phyloP scores from a whole-genome alignment of 2,113 vertebrate species.

The Egretta garzetta region DNA sequence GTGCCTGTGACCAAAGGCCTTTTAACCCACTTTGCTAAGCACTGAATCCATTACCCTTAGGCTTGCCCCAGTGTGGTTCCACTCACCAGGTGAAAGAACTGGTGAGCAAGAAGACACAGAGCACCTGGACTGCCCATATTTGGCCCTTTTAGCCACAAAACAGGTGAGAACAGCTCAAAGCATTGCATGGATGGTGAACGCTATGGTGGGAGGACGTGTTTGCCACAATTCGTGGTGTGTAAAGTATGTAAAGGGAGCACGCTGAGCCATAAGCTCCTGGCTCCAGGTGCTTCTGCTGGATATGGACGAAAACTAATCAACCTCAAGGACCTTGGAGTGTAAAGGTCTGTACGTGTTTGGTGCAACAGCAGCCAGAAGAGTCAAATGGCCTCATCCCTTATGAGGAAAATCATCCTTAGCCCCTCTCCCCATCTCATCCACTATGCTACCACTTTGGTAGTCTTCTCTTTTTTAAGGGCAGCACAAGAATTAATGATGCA shows the following conservation, averaged over 20 bases:
- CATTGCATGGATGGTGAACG: neutral
- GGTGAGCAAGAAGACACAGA: neutral
- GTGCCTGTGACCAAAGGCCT: neutral
- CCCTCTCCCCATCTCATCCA: neutral
- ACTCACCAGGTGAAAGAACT: neutral
- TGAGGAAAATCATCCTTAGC: neutral
- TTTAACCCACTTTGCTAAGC: neutral
- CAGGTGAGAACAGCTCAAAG: neutral
- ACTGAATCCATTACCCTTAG: neutral
- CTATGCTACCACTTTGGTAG: neutral
- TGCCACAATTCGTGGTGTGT: neutral
- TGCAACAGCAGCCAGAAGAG: neutral
- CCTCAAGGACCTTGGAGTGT: neutral
- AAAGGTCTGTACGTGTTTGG: neutral
- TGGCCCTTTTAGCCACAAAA: neutral
- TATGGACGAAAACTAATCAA: neutral
- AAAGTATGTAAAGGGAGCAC: neutral
- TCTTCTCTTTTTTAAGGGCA: neutral
- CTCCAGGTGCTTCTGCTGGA: neutral
- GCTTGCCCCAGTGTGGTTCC: neutral
- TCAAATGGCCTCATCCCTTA: neutral
- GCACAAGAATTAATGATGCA: neutral
- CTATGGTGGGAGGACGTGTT: fast-evolving
- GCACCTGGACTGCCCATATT: neutral
- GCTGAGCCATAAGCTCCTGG: neutral